These are phyloP conservation scores for Heliconius cydno DNA, from an alignment of 2,888 invertebrate genomes.

Conservation along the genomic window DNA sequence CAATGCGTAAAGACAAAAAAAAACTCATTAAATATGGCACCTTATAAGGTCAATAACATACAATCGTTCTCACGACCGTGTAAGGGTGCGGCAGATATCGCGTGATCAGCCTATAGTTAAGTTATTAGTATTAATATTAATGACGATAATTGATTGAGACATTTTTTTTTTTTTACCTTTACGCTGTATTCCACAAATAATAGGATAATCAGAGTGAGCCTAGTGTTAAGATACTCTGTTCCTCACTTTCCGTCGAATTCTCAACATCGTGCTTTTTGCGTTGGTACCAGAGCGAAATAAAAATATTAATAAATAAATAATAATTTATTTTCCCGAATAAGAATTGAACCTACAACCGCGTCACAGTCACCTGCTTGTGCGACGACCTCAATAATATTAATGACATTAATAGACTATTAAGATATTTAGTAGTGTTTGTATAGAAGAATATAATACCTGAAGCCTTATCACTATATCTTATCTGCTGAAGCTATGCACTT, in stretches of 20 bases:
- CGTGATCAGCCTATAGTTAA: slow-evolving; percentile 42
- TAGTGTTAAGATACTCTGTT: not conserved
- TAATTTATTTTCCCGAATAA: no score
- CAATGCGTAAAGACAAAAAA: not conserved
- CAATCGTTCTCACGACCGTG: slow-evolving; percentile 37
- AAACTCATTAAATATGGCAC: slow-evolving; percentile 34
- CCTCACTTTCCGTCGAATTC: not conserved
- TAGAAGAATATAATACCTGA: not conserved
- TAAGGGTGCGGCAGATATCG: slow-evolving; percentile 48
- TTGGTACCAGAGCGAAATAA: not conserved
- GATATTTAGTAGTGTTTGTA: no score
- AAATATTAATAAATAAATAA: not conserved
- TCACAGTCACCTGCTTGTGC: no score
- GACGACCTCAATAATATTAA: no score
- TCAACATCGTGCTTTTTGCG: not conserved
- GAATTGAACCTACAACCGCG: not conserved
- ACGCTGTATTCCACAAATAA: not conserved
- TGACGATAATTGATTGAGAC: slow-evolving; percentile 7
- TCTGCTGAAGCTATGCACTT: not conserved
- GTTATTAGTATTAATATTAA: slow-evolving; percentile 35
- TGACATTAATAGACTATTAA: no score
- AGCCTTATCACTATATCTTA: not conserved
- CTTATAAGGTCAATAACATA: slow-evolving; percentile 50
- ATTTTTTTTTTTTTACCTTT: not conserved
- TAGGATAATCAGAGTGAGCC: not conserved